Conservation (phyloP, 2,888 invertebrate genomes). For the Lasioglossum marginatum region DNA sequence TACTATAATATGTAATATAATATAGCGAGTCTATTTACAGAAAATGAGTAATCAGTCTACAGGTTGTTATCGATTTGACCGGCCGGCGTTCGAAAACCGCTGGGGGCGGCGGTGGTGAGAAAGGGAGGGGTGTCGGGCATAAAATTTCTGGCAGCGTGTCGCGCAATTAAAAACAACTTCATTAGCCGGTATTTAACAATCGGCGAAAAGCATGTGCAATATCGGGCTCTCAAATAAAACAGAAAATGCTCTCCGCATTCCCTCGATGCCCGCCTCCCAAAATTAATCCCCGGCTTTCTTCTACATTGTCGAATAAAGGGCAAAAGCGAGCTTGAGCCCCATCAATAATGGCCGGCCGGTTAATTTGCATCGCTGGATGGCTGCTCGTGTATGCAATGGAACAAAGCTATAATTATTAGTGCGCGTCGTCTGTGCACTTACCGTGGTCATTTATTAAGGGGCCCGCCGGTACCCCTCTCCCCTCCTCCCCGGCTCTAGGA, state of each 20-base stretch:
- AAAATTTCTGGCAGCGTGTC: constrained; percentile 5
- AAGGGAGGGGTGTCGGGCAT: neutral
- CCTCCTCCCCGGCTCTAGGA: constrained; percentile 16
- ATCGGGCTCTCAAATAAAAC: constrained; percentile 16
- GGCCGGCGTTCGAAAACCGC: neutral
- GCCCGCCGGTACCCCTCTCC: constrained; percentile 61
- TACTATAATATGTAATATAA: too few species aligned
- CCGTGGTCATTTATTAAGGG: constrained; percentile 80
- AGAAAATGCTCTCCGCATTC: constrained; percentile 19
- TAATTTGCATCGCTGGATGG: constrained; percentile 78
- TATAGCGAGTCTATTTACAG: too few species aligned
- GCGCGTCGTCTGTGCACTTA: constrained; percentile 81
- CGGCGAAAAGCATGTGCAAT: neutral
- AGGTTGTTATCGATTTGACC: constrained; percentile 2
- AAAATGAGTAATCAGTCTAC: constrained; percentile 2
- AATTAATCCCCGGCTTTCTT: constrained; percentile 45
- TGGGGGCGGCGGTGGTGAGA: neutral
- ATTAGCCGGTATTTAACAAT: constrained; percentile 12
- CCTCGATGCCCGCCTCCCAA: constrained; percentile 7
- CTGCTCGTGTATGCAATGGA: constrained; percentile 68
- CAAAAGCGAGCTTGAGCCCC: constrained; percentile 30
- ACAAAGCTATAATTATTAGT: constrained; percentile 84
- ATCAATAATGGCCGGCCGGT: constrained; percentile 61
- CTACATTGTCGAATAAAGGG: constrained; percentile 37
- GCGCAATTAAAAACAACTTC: constrained; percentile 11